Evolutionary conservation across 1,140 invertebrate genomes (phyloP), one percentile per base, ranked within the genome.

Genomic region (Achatina immaculata): DNA sequence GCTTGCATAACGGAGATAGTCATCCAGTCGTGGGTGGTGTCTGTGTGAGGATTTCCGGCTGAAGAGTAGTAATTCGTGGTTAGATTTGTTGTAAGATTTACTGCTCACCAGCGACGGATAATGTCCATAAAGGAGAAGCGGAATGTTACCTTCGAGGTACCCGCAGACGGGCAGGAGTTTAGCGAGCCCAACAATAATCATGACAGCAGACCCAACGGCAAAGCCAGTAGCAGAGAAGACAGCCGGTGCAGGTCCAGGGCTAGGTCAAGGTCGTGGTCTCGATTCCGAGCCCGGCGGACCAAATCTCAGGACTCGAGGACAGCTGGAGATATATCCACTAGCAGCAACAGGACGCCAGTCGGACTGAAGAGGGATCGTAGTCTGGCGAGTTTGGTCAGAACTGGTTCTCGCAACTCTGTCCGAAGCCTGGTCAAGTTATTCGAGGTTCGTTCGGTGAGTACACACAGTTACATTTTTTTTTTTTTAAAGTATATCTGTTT

Each of bases 401-500:
- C 84, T n/a, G 84, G 82, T 34, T 83, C 84, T 28, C 79, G 82
- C 58, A 81, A 72, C 21, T 83, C 82, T 28, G 84, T 85, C 9
- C 68, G 84, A 19, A 83, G 77, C 45, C 72, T 84, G 21, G 83
- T 84, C 40, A 81, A 80, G 75, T 68, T 84, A 45, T 84, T 84
- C 66, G 83, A 84, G 55, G 81, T 48, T n/a, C 76, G 73, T 40
- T 66, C 62, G 73, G 80, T 81, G 62, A 78, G 75, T 72, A 74
- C 62, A 6, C 62, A 9, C 9, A 65, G 31, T 65, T 24, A 65
- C 58, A n/a, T 6, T 28, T 65, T 65, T 65, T 6, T 28, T 65
- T 9, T 9, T 28, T 34, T 65, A 34, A 9, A 65, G 6, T 24
- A 65, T 68, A 11, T 68, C n/a, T 68, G 28, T 68, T 34, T 31